phyloP scores from a whole-genome alignment of 23 tunicate species.

The Ascidia mentula region DNA sequence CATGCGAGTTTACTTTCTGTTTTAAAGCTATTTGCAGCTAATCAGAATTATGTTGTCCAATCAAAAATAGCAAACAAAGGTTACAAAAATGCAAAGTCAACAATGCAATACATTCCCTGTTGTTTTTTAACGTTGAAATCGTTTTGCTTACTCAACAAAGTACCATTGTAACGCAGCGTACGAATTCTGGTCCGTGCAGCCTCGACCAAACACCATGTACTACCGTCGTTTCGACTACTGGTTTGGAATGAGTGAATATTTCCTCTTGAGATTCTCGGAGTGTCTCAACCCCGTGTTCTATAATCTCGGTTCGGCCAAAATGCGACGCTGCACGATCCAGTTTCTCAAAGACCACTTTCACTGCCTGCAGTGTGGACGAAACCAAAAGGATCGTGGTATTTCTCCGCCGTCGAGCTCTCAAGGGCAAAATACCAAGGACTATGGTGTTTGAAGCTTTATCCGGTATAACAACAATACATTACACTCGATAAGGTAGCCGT shows the following conservation, averaged over 20 bases:
- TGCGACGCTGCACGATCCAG: constrained; percentile 49
- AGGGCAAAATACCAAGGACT: background rate
- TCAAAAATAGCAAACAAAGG: no score
- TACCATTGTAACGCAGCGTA: constrained; percentile 35
- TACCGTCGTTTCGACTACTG: constrained; percentile 69
- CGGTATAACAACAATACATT: no score
- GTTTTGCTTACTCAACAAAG: no score
- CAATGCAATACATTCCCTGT: no score
- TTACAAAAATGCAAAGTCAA: no score
- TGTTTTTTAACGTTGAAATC: no score
- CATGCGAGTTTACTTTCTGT: no score
- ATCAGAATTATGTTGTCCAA: no score
- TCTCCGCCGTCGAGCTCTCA: background rate
- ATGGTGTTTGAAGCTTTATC: background rate
- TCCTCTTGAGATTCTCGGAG: constrained; percentile 72
- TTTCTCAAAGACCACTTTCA: constrained; percentile 17
- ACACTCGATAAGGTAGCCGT: no score
- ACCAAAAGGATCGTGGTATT: background rate
- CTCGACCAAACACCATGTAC: constrained; percentile 48
- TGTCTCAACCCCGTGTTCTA: constrained; percentile 80
- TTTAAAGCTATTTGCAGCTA: no score
- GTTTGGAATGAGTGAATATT: constrained; percentile 75
- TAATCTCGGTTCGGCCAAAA: constrained; percentile 75
- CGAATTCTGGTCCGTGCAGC: constrained; percentile 54
- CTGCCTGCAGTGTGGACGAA: background rate